Conservation (phyloP, 2,113 vertebrate species). For the Gorsachius goisagi region DNA sequence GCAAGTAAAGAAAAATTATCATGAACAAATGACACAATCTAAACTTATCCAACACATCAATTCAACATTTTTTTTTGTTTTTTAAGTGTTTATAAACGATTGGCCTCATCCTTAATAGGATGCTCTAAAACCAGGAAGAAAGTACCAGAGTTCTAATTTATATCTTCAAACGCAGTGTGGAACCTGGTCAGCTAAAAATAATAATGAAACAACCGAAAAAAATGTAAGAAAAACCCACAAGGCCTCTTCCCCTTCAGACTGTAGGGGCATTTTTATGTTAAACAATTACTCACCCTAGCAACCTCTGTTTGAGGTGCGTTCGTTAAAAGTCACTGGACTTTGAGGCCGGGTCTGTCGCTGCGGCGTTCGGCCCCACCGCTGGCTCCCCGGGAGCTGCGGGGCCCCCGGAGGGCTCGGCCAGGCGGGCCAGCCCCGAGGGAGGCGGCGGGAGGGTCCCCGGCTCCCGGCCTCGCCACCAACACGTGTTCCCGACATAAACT, state of each 20-base stretch:
- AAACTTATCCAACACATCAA: neutral
- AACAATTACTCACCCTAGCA: constrained; percentile 53
- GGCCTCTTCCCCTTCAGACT: neutral
- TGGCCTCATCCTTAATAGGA: neutral
- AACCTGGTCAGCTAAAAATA: neutral
- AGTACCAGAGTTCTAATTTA: neutral
- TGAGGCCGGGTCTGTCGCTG: neutral
- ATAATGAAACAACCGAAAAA: neutral
- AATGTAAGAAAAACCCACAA: neutral
- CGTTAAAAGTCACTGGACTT: neutral
- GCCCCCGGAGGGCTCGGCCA: neutral
- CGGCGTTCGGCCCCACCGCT: neutral
- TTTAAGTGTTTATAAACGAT: neutral
- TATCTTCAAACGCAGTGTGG: rapidly evolving
- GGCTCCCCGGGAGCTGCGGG: neutral
- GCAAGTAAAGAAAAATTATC: neutral
- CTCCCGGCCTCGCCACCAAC: constrained; percentile 42
- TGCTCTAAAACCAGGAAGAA: neutral
- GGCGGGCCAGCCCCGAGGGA: neutral
- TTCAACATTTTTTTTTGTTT: neutral
- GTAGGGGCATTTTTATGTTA: neutral
- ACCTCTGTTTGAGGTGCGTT: constrained; percentile 23
- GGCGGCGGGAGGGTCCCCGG: neutral
- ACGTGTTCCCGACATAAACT: constrained; percentile 83
- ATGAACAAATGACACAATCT: neutral